These are phyloP conservation scores for Dromas ardeola DNA, from an alignment of 2,113 vertebrate species.

Conservation along the genomic window DNA sequence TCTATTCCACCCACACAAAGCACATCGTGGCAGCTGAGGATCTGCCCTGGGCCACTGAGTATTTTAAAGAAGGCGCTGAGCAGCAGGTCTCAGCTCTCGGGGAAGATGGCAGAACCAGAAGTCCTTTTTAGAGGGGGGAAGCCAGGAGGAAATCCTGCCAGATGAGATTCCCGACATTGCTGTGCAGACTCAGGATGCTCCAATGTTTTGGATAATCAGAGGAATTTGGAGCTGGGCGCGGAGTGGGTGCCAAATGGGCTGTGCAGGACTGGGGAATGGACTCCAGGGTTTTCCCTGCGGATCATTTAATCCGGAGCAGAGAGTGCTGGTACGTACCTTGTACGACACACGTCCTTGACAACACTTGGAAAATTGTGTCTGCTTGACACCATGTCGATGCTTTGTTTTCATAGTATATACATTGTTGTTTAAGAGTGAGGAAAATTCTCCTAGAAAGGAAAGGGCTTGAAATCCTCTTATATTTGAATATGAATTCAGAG, in stretches of 20 bases:
- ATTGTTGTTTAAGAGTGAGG: background rate
- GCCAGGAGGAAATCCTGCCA: background rate
- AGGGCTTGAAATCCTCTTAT: background rate
- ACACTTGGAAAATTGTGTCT: background rate
- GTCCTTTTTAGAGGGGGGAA: background rate
- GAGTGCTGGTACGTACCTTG: background rate
- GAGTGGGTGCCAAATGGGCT: background rate
- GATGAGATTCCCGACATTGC: background rate
- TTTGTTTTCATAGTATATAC: background rate
- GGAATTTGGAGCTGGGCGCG: background rate
- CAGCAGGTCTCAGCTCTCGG: background rate
- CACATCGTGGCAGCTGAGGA: background rate
- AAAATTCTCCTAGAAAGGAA: background rate
- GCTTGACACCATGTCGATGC: background rate
- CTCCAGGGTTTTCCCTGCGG: background rate
- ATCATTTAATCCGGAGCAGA: background rate
- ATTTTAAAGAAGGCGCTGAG: background rate
- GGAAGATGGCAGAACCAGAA: background rate
- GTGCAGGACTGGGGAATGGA: background rate
- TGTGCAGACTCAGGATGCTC: background rate
- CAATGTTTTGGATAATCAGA: background rate
- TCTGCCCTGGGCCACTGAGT: background rate
- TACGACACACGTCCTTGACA: fast-evolving
- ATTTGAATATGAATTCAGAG: background rate
- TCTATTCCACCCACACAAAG: background rate